Base-by-base conservation (phyloP, 2,113 vertebrate species). In the Platichthys flesus region DNA sequence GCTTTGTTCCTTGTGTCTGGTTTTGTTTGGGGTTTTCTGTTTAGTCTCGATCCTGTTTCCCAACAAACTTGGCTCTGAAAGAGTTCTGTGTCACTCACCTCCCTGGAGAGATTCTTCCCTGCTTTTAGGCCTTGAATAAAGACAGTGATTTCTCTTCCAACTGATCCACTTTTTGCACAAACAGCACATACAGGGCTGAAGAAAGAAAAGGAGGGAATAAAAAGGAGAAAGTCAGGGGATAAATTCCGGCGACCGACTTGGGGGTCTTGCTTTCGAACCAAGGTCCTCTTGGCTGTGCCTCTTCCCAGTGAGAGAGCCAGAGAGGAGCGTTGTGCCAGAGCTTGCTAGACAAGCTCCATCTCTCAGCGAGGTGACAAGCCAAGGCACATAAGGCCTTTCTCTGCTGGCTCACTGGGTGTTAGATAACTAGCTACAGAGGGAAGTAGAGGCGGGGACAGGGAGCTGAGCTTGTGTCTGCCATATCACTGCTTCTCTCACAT, bases 331-430 rank as follows among this genome's bases (percentile, higher is more conserved):
- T 15, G 83, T 87, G 89, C 84, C 88, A 90, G 86, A 85, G 78
- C 80, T 84, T 28, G 26, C 78, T 71, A 76, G 78, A 89, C 62
- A 70, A 83, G 85, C 69, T 64, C 77, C 90, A 68, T 92, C 81
- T 91, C 87, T 80, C 83, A 87, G 82, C 69, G 45, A 76, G 84
- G 81, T 86, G 90, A 90, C 79, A 80, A 88, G 83, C 87, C 86
- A 90, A 88, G 78, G 74, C 88, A 57, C 77, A 85, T 51, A 72
- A 83, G 78, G 56, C 78, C 71, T 87, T 60, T 85, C 64, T 83
- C 76, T 82, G 67, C 75, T 82, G 63, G 81, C 71, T 68, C 40
- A 26, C 35, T 45, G 74, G 78, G 51, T 64, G 68, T 66, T 73
- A 57, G 79, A 83, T 67, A 69, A 71, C 74, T 16, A 68, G 64